phyloP scores from a whole-genome alignment of 2,888 invertebrate species.

The Oxytorus armatus region DNA sequence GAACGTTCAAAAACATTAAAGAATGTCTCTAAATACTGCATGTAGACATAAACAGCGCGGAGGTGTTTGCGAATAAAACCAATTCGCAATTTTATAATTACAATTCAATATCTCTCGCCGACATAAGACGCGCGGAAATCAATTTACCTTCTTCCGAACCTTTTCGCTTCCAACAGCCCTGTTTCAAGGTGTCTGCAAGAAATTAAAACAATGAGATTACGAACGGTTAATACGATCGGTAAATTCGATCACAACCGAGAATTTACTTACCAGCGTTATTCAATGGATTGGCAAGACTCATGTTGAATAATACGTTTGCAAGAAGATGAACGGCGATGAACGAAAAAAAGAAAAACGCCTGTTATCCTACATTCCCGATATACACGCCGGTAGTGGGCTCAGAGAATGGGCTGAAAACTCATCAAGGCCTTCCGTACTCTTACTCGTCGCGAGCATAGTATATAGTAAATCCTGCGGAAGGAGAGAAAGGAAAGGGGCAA shows the following conservation, averaged over 20 bases:
- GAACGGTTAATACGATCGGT: background rate
- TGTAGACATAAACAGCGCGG: no score
- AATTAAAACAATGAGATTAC: background rate
- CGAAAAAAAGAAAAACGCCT: constrained; percentile 13
- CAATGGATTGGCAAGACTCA: constrained; percentile 68
- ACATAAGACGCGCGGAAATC: constrained; percentile 22
- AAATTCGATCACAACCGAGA: no score
- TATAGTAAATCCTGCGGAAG: constrained; percentile 62
- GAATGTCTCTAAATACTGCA: no score
- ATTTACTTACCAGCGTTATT: constrained; percentile 68
- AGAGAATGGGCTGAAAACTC: constrained; percentile 31
- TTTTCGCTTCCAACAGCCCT: constrained; percentile 67
- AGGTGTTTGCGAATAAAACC: background rate
- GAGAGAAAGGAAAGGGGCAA: constrained; percentile 36
- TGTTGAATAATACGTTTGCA: constrained; percentile 22
- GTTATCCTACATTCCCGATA: background rate
- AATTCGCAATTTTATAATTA: background rate
- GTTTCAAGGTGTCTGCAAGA: constrained; percentile 57
- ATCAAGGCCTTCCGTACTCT: constrained; percentile 70
- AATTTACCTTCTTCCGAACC: constrained; percentile 70
- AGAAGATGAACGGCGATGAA: no score
- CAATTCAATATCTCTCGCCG: background rate
- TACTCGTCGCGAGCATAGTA: constrained; percentile 61
- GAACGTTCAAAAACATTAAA: no score
- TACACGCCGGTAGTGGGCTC: constrained; percentile 14